Evolutionary conservation across 2,888 invertebrate species (phyloP), one percentile per base, ranked within the genome.

Genomic region (Tetropium fuscum): DNA sequence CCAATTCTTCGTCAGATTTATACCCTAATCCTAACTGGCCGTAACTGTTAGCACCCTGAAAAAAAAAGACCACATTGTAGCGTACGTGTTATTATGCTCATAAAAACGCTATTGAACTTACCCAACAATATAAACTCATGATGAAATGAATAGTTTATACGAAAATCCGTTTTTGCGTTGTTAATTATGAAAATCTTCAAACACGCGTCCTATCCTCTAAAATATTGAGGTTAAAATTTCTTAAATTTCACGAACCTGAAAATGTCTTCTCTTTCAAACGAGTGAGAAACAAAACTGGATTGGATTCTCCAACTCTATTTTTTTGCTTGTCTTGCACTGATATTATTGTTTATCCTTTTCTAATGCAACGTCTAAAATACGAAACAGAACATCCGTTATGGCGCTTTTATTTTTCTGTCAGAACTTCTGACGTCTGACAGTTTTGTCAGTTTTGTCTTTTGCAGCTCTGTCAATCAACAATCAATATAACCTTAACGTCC

Each of bases 11-110:
- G 76, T 93, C 93, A 68, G 86, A 88, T 67, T 84, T 84, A 60
- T 82, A 77, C 60, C 89, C 90, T 74, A 90, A 84, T 63, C 91
- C 91, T 62, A 94, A 83, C 80, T 94, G 93, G 45, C 93, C 92
- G 77, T 92, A 91, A 63, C 92, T 92, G 82, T 94, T 94, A 57
- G 93, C 92, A 74, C 93, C 93, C 93, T 93, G 61, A 63, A 41
- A 27, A 57, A 59, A 15, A 6, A 53, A 55, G 10, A 53, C 45
- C n/a, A n/a, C n/a, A n/a, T n/a, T n/a, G n/a, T n/a, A n/a, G n/a
- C n/a, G n/a, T n/a, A n/a, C n/a, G n/a, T n/a, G n/a, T n/a, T n/a
- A n/a, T n/a, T n/a, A n/a, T 49, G 49, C 11, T 18, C 44, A 41
- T 38, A 18, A 44, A 13, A 11, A 41, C 65, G 70, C 56, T 54